phyloP scores from a whole-genome alignment of 1,140 invertebrate genomes.

The Drosophila tropicalis region DNA sequence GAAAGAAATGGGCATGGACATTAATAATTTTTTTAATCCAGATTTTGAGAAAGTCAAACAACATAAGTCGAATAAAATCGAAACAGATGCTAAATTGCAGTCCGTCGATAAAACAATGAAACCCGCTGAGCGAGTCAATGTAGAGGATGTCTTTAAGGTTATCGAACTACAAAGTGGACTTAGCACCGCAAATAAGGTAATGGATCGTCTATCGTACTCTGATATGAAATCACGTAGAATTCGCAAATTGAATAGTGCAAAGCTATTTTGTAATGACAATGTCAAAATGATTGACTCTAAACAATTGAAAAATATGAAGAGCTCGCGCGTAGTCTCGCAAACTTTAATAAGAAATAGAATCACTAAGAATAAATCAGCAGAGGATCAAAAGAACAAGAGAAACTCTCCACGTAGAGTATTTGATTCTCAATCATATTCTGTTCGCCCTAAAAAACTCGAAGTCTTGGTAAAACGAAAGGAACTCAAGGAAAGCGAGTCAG shows the following conservation, averaged over 20 bases:
- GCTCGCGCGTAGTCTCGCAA: neutral
- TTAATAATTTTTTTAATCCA: constrained; percentile 10
- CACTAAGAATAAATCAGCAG: neutral
- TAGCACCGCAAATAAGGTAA: neutral
- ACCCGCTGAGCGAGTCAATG: neutral
- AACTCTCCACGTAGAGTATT: neutral
- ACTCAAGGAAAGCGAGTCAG: too few relatives aligned
- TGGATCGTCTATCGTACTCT: neutral
- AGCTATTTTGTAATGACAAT: neutral
- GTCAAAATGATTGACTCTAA: neutral
- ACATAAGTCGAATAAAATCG: neutral
- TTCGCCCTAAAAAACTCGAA: neutral
- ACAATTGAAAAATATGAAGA: neutral
- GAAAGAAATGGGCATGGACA: constrained; percentile 10
- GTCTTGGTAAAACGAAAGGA: too few relatives aligned
- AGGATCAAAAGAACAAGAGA: neutral
- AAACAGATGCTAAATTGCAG: neutral
- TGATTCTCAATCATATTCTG: neutral
- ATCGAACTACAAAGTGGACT: neutral
- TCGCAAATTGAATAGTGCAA: neutral
- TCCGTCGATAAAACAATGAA: neutral
- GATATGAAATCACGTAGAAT: neutral
- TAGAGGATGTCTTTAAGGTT: neutral
- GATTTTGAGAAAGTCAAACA: neutral
- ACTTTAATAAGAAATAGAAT: neutral